These are phyloP conservation scores for Epizoanthus fatuus DNA, from an alignment of 92 coral and sea anemone species.

Conservation along the genomic window DNA sequence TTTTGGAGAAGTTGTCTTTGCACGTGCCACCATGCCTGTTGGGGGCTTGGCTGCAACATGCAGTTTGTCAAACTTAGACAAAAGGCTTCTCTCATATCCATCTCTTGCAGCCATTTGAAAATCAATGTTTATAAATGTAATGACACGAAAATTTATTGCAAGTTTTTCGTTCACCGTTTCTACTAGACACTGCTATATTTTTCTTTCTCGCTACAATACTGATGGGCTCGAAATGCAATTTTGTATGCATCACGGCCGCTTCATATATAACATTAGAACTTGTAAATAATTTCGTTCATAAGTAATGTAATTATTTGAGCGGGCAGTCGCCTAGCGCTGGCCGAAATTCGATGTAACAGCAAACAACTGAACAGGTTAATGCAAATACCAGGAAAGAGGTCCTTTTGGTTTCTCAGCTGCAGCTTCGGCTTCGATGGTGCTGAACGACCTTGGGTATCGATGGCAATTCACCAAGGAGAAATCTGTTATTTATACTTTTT, in stretches of 20 bases:
- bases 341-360: background rate
- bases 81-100: background rate
- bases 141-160: background rate
- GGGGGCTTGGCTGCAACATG: slow-evolving; percentile 18
- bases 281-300: background rate
- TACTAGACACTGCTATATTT: background rate
- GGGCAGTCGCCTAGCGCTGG: background rate
- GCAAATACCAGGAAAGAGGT: background rate
- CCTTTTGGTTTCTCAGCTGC: background rate
- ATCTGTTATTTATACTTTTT: too few relatives aligned
- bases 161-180: background rate
- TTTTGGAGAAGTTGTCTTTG: background rate
- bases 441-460: too few relatives aligned
- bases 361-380: background rate
- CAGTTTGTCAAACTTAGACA: slow-evolving; percentile 30
- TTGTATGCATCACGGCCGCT: background rate
- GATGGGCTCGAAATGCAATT: too few relatives aligned
- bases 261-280: background rate
- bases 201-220: background rate
- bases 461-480: too few relatives aligned
- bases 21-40: background rate
- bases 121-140: background rate
- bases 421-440: background rate
- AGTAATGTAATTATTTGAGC: background rate
- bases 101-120: slow-evolving; percentile 29